Evolutionary conservation across 2,888 invertebrate species (phyloP).

Genomic region (Choreutis nemorana): DNA sequence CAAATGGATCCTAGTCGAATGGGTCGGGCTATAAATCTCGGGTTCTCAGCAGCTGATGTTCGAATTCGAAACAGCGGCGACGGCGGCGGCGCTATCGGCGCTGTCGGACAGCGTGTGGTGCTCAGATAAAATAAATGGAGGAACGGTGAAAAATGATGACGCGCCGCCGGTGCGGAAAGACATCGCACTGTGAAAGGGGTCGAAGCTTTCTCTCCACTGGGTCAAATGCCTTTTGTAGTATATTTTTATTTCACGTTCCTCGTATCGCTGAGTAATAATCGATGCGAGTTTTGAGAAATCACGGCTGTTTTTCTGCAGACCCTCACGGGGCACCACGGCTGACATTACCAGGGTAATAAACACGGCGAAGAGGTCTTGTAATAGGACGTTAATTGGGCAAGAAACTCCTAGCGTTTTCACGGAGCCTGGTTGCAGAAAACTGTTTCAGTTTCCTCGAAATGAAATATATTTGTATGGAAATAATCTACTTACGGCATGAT

Average conservation of each 20-base stretch:
- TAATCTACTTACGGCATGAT: too few relatives aligned
- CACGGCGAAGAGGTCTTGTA: conserved; percentile 31
- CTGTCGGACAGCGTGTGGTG: conserved; percentile 50
- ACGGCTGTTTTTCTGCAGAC: conserved; percentile 6
- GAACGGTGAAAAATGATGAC: conserved; percentile 62
- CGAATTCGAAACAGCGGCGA: conserved; percentile 42
- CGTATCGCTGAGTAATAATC: too few relatives aligned
- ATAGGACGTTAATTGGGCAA: conserved; percentile 33
- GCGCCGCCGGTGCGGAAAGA: conserved; percentile 51
- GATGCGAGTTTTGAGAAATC: too few relatives aligned
- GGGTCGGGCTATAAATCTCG: conserved; percentile 56
- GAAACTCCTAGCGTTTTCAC: conserved; percentile 10
- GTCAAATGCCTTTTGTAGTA: conserved; percentile 34
- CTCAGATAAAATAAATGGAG: conserved; percentile 65
- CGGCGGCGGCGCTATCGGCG: conserved; percentile 30
- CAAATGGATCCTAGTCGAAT: conserved; percentile 51
- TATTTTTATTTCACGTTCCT: conserved; percentile 4
- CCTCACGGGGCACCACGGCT: conserved; percentile 22
- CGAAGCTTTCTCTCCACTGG: conserved; percentile 30
- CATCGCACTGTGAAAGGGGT: conserved; percentile 40
- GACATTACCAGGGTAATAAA: conserved; percentile 35
- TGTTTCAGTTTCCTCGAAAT: too few relatives aligned
- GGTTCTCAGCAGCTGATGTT: conserved; percentile 58
- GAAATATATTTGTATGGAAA: too few relatives aligned
- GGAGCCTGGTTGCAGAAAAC: neutral